phyloP scores from a whole-genome alignment of 1,140 invertebrate species.

The Chymomyza costata region DNA sequence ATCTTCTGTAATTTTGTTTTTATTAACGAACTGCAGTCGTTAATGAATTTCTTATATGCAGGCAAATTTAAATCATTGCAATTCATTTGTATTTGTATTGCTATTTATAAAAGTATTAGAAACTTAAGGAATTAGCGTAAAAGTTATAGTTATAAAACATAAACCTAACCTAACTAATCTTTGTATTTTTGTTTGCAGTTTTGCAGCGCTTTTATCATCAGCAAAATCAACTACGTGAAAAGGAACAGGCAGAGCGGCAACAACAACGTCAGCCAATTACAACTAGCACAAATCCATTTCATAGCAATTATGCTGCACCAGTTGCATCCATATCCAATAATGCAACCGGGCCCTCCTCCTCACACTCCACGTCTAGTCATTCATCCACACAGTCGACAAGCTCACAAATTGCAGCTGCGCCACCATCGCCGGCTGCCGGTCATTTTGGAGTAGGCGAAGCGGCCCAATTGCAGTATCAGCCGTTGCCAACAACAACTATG shows the following conservation, averaged over 20 bases:
- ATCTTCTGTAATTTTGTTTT: no score
- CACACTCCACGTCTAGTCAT: conserved; percentile 73
- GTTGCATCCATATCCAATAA: no score
- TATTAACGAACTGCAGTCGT: no score
- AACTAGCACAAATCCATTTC: conserved; percentile 61
- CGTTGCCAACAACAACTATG: conserved; percentile 41
- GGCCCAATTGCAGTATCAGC: conserved; percentile 57
- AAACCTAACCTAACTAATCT: not conserved
- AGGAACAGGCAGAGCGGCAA: conserved; percentile 56
- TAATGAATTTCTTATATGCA: no score
- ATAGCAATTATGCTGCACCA: conserved; percentile 62
- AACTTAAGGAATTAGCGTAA: no score
- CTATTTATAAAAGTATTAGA: no score
- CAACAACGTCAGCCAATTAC: conserved; percentile 34
- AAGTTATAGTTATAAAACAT: no score
- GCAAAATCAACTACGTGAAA: conserved; percentile 74
- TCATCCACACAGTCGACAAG: conserved; percentile 69
- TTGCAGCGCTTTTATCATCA: conserved; percentile 76
- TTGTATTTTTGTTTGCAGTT: conserved; percentile 35
- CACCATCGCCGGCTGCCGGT: conserved; percentile 30
- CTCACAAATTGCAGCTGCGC: conserved; percentile 48
- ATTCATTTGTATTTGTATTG: no score
- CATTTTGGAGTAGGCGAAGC: conserved; percentile 47
- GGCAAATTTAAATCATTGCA: no score
- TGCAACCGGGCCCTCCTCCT: conserved; percentile 32